phyloP scores from a whole-genome alignment of 2,888 invertebrate genomes.

The Biston stratarius region DNA sequence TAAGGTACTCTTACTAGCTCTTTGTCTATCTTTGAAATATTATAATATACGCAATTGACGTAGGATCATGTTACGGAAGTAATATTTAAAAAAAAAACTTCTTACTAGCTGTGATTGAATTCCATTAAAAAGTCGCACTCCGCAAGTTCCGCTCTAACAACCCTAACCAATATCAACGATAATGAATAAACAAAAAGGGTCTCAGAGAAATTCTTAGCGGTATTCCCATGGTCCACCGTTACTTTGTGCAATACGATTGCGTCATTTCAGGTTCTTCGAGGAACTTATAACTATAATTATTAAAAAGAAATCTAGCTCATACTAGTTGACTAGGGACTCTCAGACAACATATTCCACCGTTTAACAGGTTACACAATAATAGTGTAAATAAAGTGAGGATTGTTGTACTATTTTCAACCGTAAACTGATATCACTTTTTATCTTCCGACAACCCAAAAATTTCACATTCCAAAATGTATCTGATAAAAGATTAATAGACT shows the following conservation, averaged over 20 bases:
- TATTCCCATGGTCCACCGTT: slow-evolving; percentile 55
- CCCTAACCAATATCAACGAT: slow-evolving; percentile 42
- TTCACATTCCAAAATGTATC: too few species aligned
- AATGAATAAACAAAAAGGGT: slow-evolving; percentile 58
- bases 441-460: too few species aligned
- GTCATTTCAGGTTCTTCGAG: slow-evolving; percentile 15
- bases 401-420: too few species aligned
- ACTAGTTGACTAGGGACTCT: too few species aligned
- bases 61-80: neutral
- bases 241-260: slow-evolving; percentile 41
- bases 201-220: slow-evolving; percentile 68
- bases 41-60: neutral
- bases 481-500: too few species aligned
- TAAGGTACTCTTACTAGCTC: neutral
- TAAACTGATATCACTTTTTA: too few species aligned
- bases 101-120: slow-evolving; percentile 49
- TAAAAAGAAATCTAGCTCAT: neutral
- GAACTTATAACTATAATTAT: neutral
- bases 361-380: too few species aligned
- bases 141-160: slow-evolving; percentile 16
- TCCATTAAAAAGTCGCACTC: slow-evolving; percentile 50
- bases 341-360: too few species aligned
- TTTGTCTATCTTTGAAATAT: slow-evolving; percentile 4
- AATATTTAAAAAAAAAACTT: too few species aligned
- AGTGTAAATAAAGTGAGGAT: too few species aligned